Evolutionary conservation across 2,797 vertebrate species (phyloP), one percentile per base, ranked within the genome.

Genomic region (Macroramphosus scolopax): DNA sequence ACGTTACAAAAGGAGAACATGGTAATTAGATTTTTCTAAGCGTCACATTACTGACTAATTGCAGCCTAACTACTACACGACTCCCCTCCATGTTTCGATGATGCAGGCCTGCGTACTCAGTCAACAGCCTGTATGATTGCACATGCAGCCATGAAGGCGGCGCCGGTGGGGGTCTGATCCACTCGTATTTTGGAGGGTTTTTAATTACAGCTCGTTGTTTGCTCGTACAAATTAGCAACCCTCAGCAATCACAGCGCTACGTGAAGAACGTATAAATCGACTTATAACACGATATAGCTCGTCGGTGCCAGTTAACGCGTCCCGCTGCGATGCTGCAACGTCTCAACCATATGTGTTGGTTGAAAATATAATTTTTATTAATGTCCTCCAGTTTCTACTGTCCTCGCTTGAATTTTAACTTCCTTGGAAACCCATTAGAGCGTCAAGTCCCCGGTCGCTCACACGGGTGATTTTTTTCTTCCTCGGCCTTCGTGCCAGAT

Each of bases 121-220:
- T 55, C 54, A 36, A 48, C 45, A 40, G 63, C 55, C 63, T 77
- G 65, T 68, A 43, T 80, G 75, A 78, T 81, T 78, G 80, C 66
- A 69, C 63, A 71, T 48, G 51, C 42, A 46, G 53, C 32, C 53
- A 4, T 66, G 4, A 61, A 63, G 57, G 68, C 47, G 12, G 48
- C 1, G 22, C 44, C 35, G 34, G 30, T 35, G 46, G 61, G 45
- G n/a, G n/a, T n/a, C 51, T 70, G 31, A 45, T 55, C 63, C 58
- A 45, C 36, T 47, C 60, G 73, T 51, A 46, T 75, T 77, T 70
- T n/a, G n/a, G 60, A 50, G 51, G 60, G 51, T 45, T 45, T 65
- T 75, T 77, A 72, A 77, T 78, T 70, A 74, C 29, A 38, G 47
- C 43, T 77, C 77, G 66, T 69, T 73, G 71, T 69, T 50, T 49